Conservation (phyloP, 2,888 invertebrate genomes). For the Apodemia hepburni region DNA sequence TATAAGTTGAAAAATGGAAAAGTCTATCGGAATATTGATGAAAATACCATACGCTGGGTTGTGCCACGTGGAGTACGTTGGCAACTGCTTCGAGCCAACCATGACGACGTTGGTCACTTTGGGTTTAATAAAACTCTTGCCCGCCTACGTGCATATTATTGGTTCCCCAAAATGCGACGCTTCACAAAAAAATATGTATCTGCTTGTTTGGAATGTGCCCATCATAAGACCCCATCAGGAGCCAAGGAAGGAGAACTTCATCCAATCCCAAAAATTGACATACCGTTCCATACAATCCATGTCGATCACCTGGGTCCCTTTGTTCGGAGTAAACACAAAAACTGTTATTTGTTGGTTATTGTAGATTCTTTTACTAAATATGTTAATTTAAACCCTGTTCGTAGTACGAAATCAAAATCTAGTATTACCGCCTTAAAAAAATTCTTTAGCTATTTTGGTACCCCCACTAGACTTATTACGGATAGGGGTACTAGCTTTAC, state of each 20-base stretch:
- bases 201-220: too few species aligned
- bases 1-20: slow-evolving; percentile 28
- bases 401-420: slow-evolving; percentile 9
- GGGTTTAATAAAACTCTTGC: slow-evolving; percentile 34
- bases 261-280: not conserved
- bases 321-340: slow-evolving; percentile 11
- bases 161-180: slow-evolving; percentile 32
- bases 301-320: slow-evolving; percentile 18
- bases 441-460: slow-evolving; percentile 24
- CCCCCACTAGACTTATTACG: slow-evolving; percentile 29
- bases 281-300: slow-evolving; percentile 16
- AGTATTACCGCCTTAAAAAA: slow-evolving; percentile 2
- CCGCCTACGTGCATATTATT: slow-evolving; percentile 26
- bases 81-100: slow-evolving; percentile 32
- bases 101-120: slow-evolving; percentile 37
- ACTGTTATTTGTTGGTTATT: slow-evolving; percentile 15
- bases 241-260: not conserved
- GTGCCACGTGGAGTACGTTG: slow-evolving; percentile 34
- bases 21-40: slow-evolving; percentile 27
- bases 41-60: slow-evolving; percentile 29
- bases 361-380: slow-evolving; percentile 18
- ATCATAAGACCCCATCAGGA: slow-evolving; percentile 16
- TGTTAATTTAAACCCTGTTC: slow-evolving; percentile 11
- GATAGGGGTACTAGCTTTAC: slow-evolving; percentile 31
- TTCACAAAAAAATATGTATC: slow-evolving; percentile 29